Evolutionary conservation across 2,888 invertebrate species (phyloP).

Genomic region (Oxystoma pomonae): DNA sequence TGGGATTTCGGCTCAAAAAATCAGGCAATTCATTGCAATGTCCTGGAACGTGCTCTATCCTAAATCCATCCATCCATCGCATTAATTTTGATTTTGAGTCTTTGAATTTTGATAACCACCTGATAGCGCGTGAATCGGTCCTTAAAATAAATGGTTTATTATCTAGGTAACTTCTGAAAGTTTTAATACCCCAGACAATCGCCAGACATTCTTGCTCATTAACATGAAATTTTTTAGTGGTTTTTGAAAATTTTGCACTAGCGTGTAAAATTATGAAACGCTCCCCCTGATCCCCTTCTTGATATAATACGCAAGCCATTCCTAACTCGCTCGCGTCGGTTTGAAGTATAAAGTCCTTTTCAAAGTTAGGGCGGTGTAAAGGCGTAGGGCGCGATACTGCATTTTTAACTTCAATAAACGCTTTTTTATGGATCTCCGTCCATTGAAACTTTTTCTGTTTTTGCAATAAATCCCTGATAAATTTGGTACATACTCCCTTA

Average conservation of each 20-base stretch:
- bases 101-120: conserved; percentile 15
- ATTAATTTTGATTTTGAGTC: conserved; percentile 14
- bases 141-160: conserved; percentile 1
- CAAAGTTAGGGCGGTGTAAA: too few species aligned
- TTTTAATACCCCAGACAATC: conserved; percentile 3
- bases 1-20: too few species aligned
- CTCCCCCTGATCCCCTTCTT: background rate
- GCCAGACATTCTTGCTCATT: conserved; percentile 10
- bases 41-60: too few species aligned
- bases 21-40: conserved; percentile 21
- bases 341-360: conserved; percentile 5
- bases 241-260: background rate
- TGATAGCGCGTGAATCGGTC: conserved; percentile 3
- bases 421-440: too few species aligned
- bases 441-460: too few species aligned
- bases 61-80: conserved; percentile 17
- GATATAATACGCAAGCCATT: conserved; percentile 3
- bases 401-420: too few species aligned
- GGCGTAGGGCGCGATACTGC: too few species aligned
- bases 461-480: too few species aligned
- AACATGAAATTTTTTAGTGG: background rate
- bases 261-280: background rate
- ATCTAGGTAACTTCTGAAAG: background rate
- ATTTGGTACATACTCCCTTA: too few species aligned
- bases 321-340: conserved; percentile 5